Base-by-base conservation (phyloP, 2,888 invertebrate genomes). In the Tachina fera region DNA sequence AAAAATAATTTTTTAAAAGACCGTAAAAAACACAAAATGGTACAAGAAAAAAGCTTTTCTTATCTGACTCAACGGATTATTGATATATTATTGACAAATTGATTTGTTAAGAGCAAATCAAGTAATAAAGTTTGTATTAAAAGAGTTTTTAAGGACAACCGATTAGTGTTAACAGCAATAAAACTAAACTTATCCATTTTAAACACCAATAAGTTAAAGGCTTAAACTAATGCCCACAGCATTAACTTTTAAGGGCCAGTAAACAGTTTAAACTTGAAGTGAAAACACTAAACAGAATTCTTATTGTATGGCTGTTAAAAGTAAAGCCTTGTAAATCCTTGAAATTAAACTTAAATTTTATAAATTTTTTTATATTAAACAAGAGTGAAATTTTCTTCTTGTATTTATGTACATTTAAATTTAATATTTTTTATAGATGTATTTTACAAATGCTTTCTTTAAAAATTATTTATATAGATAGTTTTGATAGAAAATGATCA, bases 381-480 rank as follows among this genome's bases (percentile, higher is more conserved):
- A 13, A 61, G 60, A 51, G 51, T 51, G 13, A 14, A 8, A 1
- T 67, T 67, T 65, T 68, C n/a, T n/a, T n/a, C n/a, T 70, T 5
- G 5, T 45, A 60, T 58, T 74, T 56, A 85, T 72, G 39, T 68
- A 74, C 39, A 77, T 49, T 56, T 71, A 65, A 19, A 45, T 82
- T 56, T 56, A 41, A 51, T 79, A 78, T 86, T 65, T 79, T 86
- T 83, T 79, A 86, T n/a, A 74, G 65, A 45, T 61, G 68, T 65
- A 6, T 1, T 31, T 31, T 31, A 4, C 31, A 65, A 79, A 86
- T 83, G 79, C 58, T 71, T 63, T 80, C 19, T 56, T 78, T 60
- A 53, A 63, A 60, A 31, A 31, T 31, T 77, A 76, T 81, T 68
- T 75, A 70, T 77, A 63, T 14, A 68, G 53, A 51, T 51, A 79